These are phyloP conservation scores for Dolichomitus sp. DNA, from an alignment of 2,888 invertebrate genomes.

Conservation along the genomic window DNA sequence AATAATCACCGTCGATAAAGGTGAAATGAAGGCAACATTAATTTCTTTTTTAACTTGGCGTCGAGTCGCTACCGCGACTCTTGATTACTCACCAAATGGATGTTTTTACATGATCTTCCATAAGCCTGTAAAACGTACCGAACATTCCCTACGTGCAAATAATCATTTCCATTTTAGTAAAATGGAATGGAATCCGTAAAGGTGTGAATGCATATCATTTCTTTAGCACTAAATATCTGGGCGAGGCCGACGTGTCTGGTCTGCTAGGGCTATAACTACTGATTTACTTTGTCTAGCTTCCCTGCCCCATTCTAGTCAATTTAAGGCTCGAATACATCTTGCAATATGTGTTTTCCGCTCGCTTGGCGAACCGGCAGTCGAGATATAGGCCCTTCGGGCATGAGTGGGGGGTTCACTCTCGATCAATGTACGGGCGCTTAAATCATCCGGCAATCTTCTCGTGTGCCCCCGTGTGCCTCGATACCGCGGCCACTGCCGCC, in stretches of 20 bases:
- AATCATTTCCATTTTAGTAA: not conserved
- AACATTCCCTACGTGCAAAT: not conserved
- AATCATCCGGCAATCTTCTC: conserved; percentile 66
- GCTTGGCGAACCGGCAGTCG: conserved; percentile 26
- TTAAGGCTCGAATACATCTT: conserved; percentile 40
- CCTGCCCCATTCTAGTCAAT: conserved; percentile 31
- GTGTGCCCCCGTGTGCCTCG: conserved; percentile 33
- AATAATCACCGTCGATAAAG: not conserved
- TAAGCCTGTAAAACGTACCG: not conserved
- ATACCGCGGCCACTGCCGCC: conserved; percentile 8
- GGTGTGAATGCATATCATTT: not conserved
- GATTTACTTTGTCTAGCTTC: conserved; percentile 58
- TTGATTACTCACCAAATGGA: not conserved
- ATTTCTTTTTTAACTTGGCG: too few relatives aligned
- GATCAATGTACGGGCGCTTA: conserved; percentile 68
- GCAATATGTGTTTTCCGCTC: conserved; percentile 54
- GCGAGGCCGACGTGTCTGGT: conserved; percentile 55
- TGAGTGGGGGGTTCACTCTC: conserved; percentile 39
- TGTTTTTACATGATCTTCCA: not conserved
- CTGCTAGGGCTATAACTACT: conserved; percentile 60
- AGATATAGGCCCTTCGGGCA: conserved; percentile 31
- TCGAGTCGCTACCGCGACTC: too few relatives aligned
- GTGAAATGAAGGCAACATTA: too few relatives aligned
- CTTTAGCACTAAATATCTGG: not conserved
- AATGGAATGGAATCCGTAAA: not conserved